phyloP scores from a whole-genome alignment of 2,888 invertebrate species.

The Entomobrya proxima region DNA sequence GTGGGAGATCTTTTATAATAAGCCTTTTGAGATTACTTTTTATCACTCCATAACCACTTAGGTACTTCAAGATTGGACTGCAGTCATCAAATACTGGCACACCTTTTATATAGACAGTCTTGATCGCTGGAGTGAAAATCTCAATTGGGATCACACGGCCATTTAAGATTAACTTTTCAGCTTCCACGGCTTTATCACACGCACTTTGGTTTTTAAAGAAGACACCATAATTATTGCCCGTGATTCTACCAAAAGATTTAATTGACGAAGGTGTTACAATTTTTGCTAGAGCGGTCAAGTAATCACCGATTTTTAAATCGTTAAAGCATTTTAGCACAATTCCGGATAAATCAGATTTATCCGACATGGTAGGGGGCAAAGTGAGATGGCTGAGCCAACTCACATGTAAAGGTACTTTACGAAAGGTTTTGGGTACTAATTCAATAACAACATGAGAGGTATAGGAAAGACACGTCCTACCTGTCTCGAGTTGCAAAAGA shows the following conservation, averaged over 20 bases:
- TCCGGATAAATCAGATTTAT: neutral
- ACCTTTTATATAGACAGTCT: slow-evolving; percentile 30
- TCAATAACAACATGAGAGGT: too few species aligned
- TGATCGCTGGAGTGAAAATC: neutral
- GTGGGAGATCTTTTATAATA: slow-evolving; percentile 21
- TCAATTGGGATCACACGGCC: neutral
- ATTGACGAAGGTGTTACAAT: neutral
- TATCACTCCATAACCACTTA: neutral
- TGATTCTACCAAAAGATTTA: neutral
- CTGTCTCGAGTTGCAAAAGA: too few species aligned
- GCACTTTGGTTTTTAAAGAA: neutral
- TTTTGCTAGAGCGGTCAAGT: neutral
- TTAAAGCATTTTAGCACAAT: neutral
- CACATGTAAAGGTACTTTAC: too few species aligned
- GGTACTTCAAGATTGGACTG: neutral
- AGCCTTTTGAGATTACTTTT: neutral
- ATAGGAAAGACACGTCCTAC: too few species aligned
- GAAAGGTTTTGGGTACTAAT: too few species aligned
- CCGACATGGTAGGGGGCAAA: too few species aligned
- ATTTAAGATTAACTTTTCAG: neutral
- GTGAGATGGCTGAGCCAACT: too few species aligned
- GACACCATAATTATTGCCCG: neutral
- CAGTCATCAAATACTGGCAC: neutral
- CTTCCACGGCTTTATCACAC: neutral
- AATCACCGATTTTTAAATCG: neutral